Evolutionary conservation across 2,797 vertebrate species (phyloP).

Genomic region (Bradypodion ventrale): DNA sequence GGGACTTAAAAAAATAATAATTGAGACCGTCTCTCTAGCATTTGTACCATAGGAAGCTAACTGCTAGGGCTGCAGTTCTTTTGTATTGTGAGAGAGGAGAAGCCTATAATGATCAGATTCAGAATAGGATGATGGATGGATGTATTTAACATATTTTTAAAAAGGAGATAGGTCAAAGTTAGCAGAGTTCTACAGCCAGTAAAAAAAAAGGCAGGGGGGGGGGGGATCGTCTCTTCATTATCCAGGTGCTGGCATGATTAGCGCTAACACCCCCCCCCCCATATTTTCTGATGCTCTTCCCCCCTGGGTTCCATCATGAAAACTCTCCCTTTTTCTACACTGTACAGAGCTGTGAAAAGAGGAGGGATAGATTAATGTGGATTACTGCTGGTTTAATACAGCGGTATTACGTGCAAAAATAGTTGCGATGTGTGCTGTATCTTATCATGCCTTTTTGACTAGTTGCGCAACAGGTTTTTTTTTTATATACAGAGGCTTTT

Average conservation of each 20-base stretch:
- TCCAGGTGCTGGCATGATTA: neutral
- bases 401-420: neutral
- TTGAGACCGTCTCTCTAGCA: neutral
- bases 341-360: neutral
- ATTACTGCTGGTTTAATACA: neutral
- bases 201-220: too few species aligned
- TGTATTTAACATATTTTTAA: neutral
- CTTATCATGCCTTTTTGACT: neutral
- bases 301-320: neutral
- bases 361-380: neutral
- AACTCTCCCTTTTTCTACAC: slow-evolving; percentile 8
- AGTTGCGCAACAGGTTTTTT: neutral
- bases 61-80: neutral
- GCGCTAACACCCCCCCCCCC: too few species aligned
- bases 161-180: slow-evolving; percentile 5
- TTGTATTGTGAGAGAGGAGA: slow-evolving; percentile 4
- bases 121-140: slow-evolving; percentile 13
- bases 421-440: neutral
- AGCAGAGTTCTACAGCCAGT: neutral
- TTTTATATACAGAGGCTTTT: neutral
- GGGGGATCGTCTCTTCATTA: slow-evolving; percentile 10
- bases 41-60: neutral
- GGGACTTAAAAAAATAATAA: slow-evolving; percentile 15
- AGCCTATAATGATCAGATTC: neutral
- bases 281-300: slow-evolving; percentile 7